A percentile compares a stretch with the other conserved stretches of the same genome.
These are phyloP conservation scores for Archocentrus centrarchus DNA, from an alignment of 2,113 vertebrate species.

Conservation along the genomic window DNA sequence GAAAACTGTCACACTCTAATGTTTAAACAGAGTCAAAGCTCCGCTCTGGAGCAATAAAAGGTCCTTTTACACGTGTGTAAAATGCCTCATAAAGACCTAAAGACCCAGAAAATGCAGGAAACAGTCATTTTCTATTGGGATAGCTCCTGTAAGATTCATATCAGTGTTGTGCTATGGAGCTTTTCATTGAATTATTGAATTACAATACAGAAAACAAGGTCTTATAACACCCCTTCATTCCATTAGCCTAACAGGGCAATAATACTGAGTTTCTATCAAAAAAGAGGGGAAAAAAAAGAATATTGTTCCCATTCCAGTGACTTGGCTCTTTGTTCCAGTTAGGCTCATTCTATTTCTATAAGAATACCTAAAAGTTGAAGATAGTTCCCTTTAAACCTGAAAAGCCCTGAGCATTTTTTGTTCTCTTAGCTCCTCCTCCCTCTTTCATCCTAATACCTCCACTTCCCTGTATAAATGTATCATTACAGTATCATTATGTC, in stretches of 20 bases:
- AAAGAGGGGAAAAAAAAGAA: not conserved
- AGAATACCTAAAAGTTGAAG: constrained; percentile 50
- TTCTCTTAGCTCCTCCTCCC: constrained; percentile 62
- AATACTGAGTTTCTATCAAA: constrained; percentile 28
- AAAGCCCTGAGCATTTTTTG: constrained; percentile 53
- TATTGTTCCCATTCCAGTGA: constrained; percentile 30
- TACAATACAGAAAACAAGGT: constrained; percentile 50
- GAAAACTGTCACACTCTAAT: constrained; percentile 13
- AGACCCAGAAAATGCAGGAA: constrained; percentile 61
- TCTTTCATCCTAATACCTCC: constrained; percentile 69
- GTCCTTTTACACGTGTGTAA: constrained; percentile 61
- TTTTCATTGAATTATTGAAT: constrained; percentile 64
- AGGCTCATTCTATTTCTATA: constrained; percentile 46
- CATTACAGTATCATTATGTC: constrained; percentile 74
- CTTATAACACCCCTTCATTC: constrained; percentile 50
- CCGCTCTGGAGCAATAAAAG: constrained; percentile 55
- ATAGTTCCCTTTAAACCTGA: constrained; percentile 52
- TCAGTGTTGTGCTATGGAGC: constrained; percentile 40
- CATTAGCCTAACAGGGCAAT: constrained; percentile 63
- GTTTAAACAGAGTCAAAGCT: constrained; percentile 49
- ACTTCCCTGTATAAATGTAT: constrained; percentile 75
- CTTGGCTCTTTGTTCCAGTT: constrained; percentile 46
- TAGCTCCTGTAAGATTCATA: constrained; percentile 42
- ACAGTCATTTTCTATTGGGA: constrained; percentile 44
- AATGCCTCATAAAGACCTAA: constrained; percentile 73